Base-by-base conservation (phyloP, 2,888 invertebrate species). In the Harmothoe impar region DNA sequence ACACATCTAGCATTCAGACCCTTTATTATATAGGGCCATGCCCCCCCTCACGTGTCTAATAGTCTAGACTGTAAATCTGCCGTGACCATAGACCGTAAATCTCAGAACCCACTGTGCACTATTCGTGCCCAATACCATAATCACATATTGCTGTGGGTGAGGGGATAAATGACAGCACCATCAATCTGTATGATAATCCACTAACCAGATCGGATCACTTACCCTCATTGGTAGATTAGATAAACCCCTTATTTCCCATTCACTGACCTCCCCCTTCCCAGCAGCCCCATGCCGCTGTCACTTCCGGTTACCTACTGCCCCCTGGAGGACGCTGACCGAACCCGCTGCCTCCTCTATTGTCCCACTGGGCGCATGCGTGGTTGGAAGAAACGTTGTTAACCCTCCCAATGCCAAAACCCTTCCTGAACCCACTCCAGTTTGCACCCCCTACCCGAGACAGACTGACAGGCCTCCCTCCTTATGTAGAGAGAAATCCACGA, bases 281-380 rank as follows among this genome's bases (percentile, higher is more conserved):
- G 43, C 43, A 43, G 3, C 43, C 43, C 43, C 43, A 3, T 43
- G 23, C 62, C n/a, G 7, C 62, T 62, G 62, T 62, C 12, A 62
- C n/a, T 62, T 62, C 62, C 62, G 62, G 62, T 62, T 62, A 62
- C 62, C 62, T 62, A 62, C 62, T 62, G 62, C 62, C 62, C 62
- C 62, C 62, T 62, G 62, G 62, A 62, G 62, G 62, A 62, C 62
- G 62, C 62, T 20, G 62, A 62, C 62, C 23, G 62, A 62, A 62
- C 62, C n/a, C 3, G 15, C 62, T 62, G 62, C 62, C 62, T 20
- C 23, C 43, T 43, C 20, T 15, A 5, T 62, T 62, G 62, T 62
- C 62, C 62, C 62, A 62, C 20, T n/a, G 62, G n/a, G n/a, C 62
- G 62, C 62, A 62, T 62, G 62, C 62, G 62, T 15, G 15, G 62